These are phyloP conservation scores for Lordiphosa mommai DNA, from an alignment of 1,140 invertebrate species.

Conservation along the genomic window DNA sequence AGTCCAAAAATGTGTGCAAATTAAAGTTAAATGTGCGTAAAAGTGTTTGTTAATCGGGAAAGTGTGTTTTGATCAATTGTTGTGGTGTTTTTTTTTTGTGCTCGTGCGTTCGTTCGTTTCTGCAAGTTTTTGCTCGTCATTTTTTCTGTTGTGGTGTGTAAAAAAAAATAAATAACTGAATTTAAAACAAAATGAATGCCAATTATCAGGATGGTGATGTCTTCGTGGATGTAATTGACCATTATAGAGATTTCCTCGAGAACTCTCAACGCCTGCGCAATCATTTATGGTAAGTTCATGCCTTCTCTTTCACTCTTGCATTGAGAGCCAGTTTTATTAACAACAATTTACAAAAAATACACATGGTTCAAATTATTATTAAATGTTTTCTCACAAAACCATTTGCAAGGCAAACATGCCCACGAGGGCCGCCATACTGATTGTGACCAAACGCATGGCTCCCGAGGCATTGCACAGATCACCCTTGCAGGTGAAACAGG, in stretches of 20 bases:
- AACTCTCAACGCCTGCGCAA: neutral
- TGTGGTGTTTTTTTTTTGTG: neutral
- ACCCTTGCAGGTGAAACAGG: conserved; percentile 81
- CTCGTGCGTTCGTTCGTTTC: neutral
- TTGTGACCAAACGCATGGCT: conserved; percentile 78
- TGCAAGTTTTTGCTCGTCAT: neutral
- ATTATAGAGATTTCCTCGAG: neutral
- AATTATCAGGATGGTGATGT: neutral
- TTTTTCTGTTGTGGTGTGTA: neutral
- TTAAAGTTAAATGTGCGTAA: neutral
- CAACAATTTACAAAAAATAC: conserved; percentile 11
- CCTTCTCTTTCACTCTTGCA: neutral
- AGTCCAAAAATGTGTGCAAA: neutral
- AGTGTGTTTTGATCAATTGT: neutral
- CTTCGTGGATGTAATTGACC: neutral
- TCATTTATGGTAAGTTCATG: neutral
- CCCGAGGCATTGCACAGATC: conserved; percentile 81
- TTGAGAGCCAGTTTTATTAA: conserved; percentile 1
- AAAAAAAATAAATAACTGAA: neutral
- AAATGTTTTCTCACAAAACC: conserved; percentile 29
- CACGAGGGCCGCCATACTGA: conserved; percentile 79
- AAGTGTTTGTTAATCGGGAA: conserved; percentile 5
- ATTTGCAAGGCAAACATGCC: conserved; percentile 53
- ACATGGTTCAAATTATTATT: conserved; percentile 4
- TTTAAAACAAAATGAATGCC: neutral